Percentiles rank a stretch among this genome's conserved stretches.
These are phyloP conservation scores for Microctonus aethiopoides DNA, from an alignment of 2,888 invertebrate genomes.

Conservation along the genomic window DNA sequence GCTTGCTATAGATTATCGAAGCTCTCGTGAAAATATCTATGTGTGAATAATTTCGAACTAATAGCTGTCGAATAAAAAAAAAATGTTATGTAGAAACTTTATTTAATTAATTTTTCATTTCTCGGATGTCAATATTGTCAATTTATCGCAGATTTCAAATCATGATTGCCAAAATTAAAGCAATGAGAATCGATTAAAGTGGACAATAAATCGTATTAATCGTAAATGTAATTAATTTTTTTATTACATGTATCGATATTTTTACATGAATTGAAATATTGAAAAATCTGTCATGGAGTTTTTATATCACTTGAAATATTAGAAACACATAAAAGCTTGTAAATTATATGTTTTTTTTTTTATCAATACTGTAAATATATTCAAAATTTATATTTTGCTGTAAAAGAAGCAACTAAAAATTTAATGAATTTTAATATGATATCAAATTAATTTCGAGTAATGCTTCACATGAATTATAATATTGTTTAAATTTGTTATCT, in stretches of 20 bases:
- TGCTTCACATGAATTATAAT: not conserved
- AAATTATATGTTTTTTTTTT: too few species aligned
- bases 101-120: not conserved
- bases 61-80: too few species aligned
- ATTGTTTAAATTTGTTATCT: not conserved
- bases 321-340: too few species aligned
- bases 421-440: too few species aligned
- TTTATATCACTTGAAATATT: not conserved
- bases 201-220: not conserved
- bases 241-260: not conserved
- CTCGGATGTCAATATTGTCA: too few species aligned
- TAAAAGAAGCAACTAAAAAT: not conserved
- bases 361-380: not conserved
- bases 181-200: not conserved
- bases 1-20: not conserved
- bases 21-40: too few species aligned
- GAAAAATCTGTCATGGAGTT: not conserved
- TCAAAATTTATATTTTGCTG: not conserved
- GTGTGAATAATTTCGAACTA: too few species aligned
- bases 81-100: too few species aligned
- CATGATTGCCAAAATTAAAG: not conserved
- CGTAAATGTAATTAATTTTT: not conserved
- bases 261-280: not conserved
- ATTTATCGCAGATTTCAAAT: too few species aligned
- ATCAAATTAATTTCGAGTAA: not conserved